Evolutionary conservation across 2,113 vertebrate species (phyloP).

Genomic region (Alosa alosa): DNA sequence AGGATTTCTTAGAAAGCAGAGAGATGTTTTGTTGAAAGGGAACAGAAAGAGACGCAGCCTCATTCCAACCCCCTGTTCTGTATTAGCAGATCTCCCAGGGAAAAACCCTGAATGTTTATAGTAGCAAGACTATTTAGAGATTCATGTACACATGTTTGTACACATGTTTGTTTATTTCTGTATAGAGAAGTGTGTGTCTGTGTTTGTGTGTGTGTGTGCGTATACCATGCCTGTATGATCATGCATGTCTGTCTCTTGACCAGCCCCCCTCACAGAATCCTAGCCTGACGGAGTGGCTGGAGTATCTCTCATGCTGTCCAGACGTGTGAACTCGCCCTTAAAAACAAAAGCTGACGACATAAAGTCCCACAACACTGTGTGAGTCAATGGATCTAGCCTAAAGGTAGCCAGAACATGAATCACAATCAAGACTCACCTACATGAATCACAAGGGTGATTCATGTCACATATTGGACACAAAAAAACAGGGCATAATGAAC

Average conservation of each 20-base stretch:
- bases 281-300: constrained; percentile 65
- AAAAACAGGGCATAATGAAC: neutral
- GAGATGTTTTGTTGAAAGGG: too few relatives aligned
- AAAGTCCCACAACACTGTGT: neutral
- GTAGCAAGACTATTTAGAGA: neutral
- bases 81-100: too few relatives aligned
- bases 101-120: neutral
- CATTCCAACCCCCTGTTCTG: too few relatives aligned
- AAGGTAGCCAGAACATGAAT: too few relatives aligned
- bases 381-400: neutral
- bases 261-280: constrained; percentile 52
- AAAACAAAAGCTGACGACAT: neutral
- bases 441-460: neutral
- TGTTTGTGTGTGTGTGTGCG: neutral
- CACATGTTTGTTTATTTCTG: neutral
- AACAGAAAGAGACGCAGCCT: too few relatives aligned
- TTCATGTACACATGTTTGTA: neutral
- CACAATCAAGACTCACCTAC: neutral
- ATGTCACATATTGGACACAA: neutral
- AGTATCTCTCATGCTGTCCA: constrained; percentile 56
- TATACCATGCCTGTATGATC: neutral
- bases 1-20: too few relatives aligned
- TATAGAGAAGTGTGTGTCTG: neutral
- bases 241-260: constrained; percentile 28
- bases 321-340: constrained; percentile 36